Conservation (phyloP, 2,888 invertebrate species). For the Branchellion lobata region DNA sequence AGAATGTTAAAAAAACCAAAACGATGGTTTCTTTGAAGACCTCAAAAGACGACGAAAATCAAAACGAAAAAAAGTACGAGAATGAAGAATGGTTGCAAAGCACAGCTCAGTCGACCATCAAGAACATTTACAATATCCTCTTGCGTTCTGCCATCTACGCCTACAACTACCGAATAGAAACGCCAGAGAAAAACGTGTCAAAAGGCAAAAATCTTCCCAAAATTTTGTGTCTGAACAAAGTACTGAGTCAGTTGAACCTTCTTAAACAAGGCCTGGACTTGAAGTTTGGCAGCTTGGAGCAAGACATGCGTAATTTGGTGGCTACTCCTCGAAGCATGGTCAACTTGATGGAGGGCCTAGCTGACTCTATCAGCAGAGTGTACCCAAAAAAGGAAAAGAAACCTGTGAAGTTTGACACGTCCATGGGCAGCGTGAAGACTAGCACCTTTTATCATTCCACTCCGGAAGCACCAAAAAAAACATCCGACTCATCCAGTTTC, state of each 20-base stretch:
- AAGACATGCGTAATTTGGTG: neutral
- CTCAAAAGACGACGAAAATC: no score
- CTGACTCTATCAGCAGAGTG: slow-evolving; percentile 2
- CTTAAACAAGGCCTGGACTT: neutral
- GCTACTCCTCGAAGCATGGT: slow-evolving; percentile 8
- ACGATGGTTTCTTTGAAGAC: no score
- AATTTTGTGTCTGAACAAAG: neutral
- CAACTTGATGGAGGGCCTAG: slow-evolving; percentile 8
- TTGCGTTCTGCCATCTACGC: neutral
- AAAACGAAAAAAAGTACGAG: neutral
- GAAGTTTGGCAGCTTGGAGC: neutral
- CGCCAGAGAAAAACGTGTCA: neutral
- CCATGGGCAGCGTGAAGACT: neutral
- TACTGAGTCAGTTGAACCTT: neutral
- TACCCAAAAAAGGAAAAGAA: slow-evolving; percentile 29
- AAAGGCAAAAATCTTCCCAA: neutral
- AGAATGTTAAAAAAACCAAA: no score
- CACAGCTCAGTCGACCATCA: neutral
- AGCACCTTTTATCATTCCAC: neutral
- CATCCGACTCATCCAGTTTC: neutral
- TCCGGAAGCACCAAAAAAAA: neutral
- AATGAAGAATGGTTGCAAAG: neutral
- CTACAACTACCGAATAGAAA: neutral
- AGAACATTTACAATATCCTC: neutral
- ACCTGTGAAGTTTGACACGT: neutral